phyloP scores from a whole-genome alignment of 2,113 vertebrate species.

The Equus przewalskii region DNA sequence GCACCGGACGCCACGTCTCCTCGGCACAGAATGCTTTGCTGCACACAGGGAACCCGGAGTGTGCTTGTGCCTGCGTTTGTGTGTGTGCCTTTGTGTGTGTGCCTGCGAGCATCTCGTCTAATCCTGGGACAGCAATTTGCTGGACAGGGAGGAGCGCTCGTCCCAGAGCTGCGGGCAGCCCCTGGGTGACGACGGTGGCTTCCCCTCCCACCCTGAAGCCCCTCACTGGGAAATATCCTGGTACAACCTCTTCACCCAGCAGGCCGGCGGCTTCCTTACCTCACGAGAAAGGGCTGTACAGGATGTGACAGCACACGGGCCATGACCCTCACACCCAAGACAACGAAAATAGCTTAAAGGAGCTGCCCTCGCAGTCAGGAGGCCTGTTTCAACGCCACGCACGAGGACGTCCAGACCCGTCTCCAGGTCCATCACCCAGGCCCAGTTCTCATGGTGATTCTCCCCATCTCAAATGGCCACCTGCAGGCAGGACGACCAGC shows the following conservation, averaged over 20 bases:
- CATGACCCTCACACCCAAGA: not conserved
- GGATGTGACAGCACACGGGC: not conserved
- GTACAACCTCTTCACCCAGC: no score
- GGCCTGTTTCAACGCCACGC: not conserved
- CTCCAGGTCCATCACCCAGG: not conserved
- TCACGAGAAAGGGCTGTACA: not conserved
- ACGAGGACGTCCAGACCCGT: not conserved
- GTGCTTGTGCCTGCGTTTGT: not conserved
- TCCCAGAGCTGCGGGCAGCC: slow-evolving; percentile 59
- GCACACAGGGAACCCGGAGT: slow-evolving; percentile 60
- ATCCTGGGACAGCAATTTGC: slow-evolving; percentile 59
- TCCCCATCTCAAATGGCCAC: not conserved
- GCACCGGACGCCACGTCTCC: slow-evolving; percentile 58
- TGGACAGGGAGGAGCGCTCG: not conserved
- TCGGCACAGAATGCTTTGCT: slow-evolving; percentile 38
- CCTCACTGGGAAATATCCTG: not conserved
- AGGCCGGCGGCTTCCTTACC: not conserved
- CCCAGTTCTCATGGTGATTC: not conserved
- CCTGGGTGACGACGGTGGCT: slow-evolving; percentile 31
- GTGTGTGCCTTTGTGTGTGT: rapidly evolving
- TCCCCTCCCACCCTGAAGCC: no score
- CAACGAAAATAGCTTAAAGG: not conserved
- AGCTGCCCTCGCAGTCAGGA: not conserved
- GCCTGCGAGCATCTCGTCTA: not conserved
- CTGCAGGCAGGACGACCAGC: not conserved